Evolutionary conservation across 2,888 invertebrate genomes (phyloP), one percentile per base, ranked within the genome.

Genomic region (Parthenolecanium corni): DNA sequence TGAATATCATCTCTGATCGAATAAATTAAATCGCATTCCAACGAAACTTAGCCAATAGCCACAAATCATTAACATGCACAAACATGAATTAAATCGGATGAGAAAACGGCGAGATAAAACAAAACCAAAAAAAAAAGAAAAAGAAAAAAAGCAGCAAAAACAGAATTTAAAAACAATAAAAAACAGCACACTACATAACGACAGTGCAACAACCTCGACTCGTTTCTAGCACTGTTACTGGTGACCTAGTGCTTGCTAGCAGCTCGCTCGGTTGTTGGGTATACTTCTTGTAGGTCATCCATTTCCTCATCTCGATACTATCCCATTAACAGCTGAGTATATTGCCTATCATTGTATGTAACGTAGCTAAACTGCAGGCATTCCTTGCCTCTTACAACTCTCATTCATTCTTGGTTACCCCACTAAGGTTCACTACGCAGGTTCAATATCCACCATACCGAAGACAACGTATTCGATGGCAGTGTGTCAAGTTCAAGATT

Each of bases 11-110:
- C 46, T 57, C 57, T 44, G 44, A 6, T 24, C n/a, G 44, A 56
- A 56, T 44, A 44, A 56, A 56, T 51, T 49, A 58, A 49, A 58
- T 58, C 38, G 58, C 58, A 58, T 58, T 58, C 58, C 58, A 58
- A 51, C 46, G 25, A 47, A 57, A 18, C 16, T 31, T 11, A 31
- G 31, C 47, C 46, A 57, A 46, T 31, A 46, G 31, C 18, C 57
- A 46, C 58, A 36, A 58, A 31, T 49, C 21, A 46, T 57, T 25
- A 58, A 47, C 38, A 49, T 46, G 49, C 58, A 51, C 49, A 9
- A 21, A 58, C 47, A n/a, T n/a, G 25, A 49, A 51, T 21, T 31
- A 9, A 31, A 53, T 40, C 36, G 20, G 20, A 52, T 2, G 4
- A 20, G 11, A 25, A 36, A 52, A 52, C 2, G 24, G 24, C 24